Conservation (phyloP, 2,888 invertebrate species). For the Drosophila tripunctata region DNA sequence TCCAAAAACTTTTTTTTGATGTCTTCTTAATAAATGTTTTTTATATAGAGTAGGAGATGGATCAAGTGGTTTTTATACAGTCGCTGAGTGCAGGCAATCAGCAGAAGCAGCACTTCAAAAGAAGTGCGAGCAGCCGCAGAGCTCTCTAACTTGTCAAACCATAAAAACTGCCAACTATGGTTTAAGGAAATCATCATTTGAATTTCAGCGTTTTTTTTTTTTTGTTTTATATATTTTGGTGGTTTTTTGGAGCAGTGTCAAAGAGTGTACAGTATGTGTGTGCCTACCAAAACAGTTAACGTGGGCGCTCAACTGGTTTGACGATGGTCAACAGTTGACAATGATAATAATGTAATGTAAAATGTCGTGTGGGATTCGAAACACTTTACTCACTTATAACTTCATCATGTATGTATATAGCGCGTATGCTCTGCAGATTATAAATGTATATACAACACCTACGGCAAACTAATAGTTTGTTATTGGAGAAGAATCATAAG, state of each 20-base stretch:
- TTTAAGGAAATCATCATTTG: slow-evolving; percentile 22
- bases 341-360: slow-evolving; percentile 14
- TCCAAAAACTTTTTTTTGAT: slow-evolving; percentile 23
- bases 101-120: slow-evolving; percentile 9
- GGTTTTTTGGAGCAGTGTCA: not conserved
- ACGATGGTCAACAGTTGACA: slow-evolving; percentile 26
- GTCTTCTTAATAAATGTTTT: slow-evolving; percentile 35
- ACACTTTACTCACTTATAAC: slow-evolving; percentile 4
- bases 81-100: slow-evolving; percentile 25
- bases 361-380: slow-evolving; percentile 4
- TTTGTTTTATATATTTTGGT: not conserved
- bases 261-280: too few relatives aligned
- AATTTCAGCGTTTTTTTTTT: too few relatives aligned
- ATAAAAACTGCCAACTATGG: slow-evolving; percentile 16
- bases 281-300: slow-evolving; percentile 12
- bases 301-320: slow-evolving; percentile 24
- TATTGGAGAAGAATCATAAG: slow-evolving; percentile 7
- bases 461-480: slow-evolving; percentile 5
- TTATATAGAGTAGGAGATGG: slow-evolving; percentile 11
- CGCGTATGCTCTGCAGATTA: slow-evolving; percentile 2
- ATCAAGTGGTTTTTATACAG: slow-evolving; percentile 23
- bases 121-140: not conserved
- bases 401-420: slow-evolving; percentile 2
- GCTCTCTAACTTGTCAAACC: not conserved
- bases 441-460: slow-evolving; percentile 21